Evolutionary conservation across 2,113 vertebrate genomes (phyloP).

Genomic region (Octodon degus): DNA sequence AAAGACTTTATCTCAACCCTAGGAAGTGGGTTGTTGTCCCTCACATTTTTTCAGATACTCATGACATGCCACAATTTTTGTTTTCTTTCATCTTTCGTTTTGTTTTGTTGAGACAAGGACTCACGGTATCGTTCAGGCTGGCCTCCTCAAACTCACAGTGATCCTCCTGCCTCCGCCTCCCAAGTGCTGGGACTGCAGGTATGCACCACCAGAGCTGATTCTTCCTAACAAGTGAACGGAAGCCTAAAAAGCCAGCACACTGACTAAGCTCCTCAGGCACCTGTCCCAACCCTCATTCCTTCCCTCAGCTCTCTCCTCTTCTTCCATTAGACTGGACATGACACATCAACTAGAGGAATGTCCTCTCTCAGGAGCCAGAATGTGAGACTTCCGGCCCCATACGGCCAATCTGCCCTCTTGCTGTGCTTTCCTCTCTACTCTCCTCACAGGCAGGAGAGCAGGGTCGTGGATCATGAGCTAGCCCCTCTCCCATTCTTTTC

Average conservation of each 20-base stretch:
- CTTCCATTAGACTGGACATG: background rate
- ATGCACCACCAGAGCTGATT: background rate
- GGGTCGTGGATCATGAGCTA: background rate
- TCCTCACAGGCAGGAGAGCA: fast-evolving
- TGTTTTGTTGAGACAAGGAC: background rate
- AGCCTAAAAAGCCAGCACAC: background rate
- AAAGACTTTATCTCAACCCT: background rate
- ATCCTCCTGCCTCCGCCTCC: background rate
- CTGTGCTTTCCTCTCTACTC: background rate
- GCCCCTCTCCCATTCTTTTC: too few relatives aligned
- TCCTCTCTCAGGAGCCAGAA: background rate
- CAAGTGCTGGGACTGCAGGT: background rate
- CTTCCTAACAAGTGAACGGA: background rate
- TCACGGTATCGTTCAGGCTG: background rate
- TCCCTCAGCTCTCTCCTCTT: background rate
- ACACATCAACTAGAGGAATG: background rate
- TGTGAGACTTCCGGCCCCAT: background rate
- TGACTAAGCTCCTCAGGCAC: background rate
- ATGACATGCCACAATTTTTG: background rate
- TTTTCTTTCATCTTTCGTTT: background rate
- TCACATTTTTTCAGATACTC: background rate
- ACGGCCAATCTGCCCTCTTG: background rate
- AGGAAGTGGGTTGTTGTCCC: background rate
- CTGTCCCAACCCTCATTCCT: background rate
- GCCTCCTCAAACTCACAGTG: background rate